Evolutionary conservation across 2,113 vertebrate genomes (phyloP).

Genomic region (Corythornis madagascariensis): DNA sequence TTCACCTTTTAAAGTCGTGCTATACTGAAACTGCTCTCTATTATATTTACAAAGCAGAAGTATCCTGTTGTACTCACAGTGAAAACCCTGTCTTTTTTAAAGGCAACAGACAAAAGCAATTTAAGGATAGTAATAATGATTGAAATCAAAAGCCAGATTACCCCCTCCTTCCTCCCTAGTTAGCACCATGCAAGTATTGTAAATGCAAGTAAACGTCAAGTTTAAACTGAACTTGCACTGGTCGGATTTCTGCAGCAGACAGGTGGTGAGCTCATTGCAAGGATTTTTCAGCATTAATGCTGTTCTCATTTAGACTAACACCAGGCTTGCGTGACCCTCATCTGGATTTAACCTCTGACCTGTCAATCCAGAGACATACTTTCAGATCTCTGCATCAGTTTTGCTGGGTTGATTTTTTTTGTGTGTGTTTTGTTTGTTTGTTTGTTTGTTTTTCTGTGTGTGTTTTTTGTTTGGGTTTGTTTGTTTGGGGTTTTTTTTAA

Average conservation of each 20-base stretch:
- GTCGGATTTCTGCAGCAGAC: slow-evolving; percentile 39
- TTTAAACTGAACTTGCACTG: not conserved
- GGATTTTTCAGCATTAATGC: slow-evolving; percentile 54
- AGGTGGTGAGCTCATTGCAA: slow-evolving; percentile 61
- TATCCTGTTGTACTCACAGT: not conserved
- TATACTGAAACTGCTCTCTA: not conserved
- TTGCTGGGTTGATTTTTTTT: not conserved
- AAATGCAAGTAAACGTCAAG: slow-evolving; percentile 29
- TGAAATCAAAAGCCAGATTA: slow-evolving; percentile 45
- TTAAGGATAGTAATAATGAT: not conserved
- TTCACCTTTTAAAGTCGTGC: not conserved
- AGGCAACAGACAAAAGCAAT: slow-evolving; percentile 2
- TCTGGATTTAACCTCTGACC: slow-evolving; percentile 67
- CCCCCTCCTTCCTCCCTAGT: not conserved
- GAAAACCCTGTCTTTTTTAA: not conserved
- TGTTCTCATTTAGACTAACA: slow-evolving; percentile 57
- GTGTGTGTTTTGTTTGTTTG: not conserved
- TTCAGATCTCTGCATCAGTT: slow-evolving; percentile 6
- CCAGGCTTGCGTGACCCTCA: slow-evolving; percentile 61
- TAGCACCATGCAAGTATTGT: not conserved
- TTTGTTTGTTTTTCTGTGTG: too few species aligned
- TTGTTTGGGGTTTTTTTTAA: not conserved
- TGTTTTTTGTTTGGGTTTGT: not conserved
- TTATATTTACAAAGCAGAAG: not conserved
- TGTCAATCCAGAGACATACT: slow-evolving; percentile 43